Conservation (phyloP, 2,888 invertebrate species). For the Drosophila longiperda region DNA sequence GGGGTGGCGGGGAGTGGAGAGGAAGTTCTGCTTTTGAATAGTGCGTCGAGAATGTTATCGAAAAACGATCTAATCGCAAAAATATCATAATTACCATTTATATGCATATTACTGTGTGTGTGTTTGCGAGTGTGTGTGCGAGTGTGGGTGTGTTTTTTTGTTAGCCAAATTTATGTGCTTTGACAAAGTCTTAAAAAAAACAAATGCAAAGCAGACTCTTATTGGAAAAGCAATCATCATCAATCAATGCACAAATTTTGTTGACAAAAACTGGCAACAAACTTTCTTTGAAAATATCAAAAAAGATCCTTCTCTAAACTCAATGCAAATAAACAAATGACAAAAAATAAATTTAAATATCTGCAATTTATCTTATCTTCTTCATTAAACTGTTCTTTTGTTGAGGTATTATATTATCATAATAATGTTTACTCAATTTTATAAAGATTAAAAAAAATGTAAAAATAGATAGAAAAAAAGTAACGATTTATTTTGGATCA, state of each 20-base stretch:
- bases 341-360: neutral
- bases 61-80: constrained; percentile 50
- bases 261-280: neutral
- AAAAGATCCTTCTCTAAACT: neutral
- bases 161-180: constrained; percentile 6
- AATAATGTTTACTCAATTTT: neutral
- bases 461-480: too few species aligned
- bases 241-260: constrained; percentile 29
- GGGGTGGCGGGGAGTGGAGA: too few species aligned
- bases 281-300: neutral
- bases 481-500: neutral
- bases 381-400: neutral
- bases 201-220: constrained; percentile 9
- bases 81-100: constrained; percentile 53
- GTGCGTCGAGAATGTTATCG: constrained; percentile 37
- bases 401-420: neutral
- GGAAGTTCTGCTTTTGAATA: neutral
- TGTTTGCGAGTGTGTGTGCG: neutral
- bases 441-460: neutral
- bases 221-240: constrained; percentile 61
- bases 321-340: neutral
- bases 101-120: constrained; percentile 14
- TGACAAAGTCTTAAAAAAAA: constrained; percentile 1
- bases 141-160: neutral
- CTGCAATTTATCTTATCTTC: constrained; percentile 8